Base-by-base conservation (phyloP, 2,888 invertebrate genomes). In the Eupithecia subfuscata region DNA sequence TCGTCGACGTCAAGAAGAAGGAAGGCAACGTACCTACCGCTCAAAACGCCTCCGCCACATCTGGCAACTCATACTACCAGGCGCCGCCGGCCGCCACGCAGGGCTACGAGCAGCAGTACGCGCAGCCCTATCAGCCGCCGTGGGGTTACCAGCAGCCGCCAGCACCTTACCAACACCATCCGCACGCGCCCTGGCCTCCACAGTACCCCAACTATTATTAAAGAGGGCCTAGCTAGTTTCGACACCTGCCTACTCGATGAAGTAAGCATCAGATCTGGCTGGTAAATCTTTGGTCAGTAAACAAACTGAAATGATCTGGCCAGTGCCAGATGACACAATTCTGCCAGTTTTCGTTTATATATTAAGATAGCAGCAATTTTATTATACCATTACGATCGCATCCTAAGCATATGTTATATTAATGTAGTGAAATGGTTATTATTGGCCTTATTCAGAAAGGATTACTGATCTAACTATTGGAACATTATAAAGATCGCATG, bases 91-190 rank as follows among this genome's bases (percentile, higher is more conserved):
- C 90, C 22, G 81, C 88, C n/a, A 86, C 91, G 79, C 88, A 87
- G 82, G 86, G 91, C 8, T 93, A 92, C 89, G 92, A 93, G 73
- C 93, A 92, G 86, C 89, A 89, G 67, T 94, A 95, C 87, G 89
- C 92, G 84, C 91, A 90, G 86, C 92, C 91, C 81, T 93, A 93
- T 88, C 93, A 93, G 87, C 91, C 93, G 80, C 91, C 94, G 22
- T 95, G 95, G 95, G 92, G 92, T 80, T 94, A 94, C 89, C 94
- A 95, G 87, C 95, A 95, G 84, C 93, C 94, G 68, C 91, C 94
- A 70, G 91, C 90, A 5, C 92, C 95, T 75, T 94, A 95, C 87
- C 93, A 93, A 78, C 94, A 94, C 84, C 95, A 92, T 81, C 91
- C 92, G 43, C 91, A 91, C 81, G 77, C 77, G 63, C 91, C 94